Evolutionary conservation across 2,888 invertebrate genomes (phyloP), one percentile per base, ranked within the genome.

Genomic region (Drosophila subsilvestris): DNA sequence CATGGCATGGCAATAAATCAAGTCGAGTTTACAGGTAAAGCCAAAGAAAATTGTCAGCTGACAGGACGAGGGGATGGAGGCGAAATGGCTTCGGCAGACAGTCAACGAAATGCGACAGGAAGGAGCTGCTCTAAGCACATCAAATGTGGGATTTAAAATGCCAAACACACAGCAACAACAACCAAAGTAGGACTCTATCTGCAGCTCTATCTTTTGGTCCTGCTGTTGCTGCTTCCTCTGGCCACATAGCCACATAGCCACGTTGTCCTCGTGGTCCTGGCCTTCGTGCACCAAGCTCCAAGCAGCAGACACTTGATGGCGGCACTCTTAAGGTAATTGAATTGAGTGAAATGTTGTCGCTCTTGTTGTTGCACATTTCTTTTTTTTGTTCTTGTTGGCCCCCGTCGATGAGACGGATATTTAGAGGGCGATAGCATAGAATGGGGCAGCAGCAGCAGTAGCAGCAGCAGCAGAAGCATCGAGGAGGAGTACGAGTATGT

Each of bases 261-360:
- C 37, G 49, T 59, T 48, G 22, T 32, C 53, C 37, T 48, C 47
- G 60, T 63, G 45, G 57, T 37, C 25, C 43, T 60, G 47, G 61
- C 50, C 63, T 43, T 53, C 37, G 59, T 59, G 62, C 58, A 61
- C 37, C 44, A 2, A 27, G 27, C 27, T 65, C 45, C 51, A 47
- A 49, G 42, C 54, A 69, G 75, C 70, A 88, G 85, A 81, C 84
- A 86, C 87, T 85, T 81, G 84, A 86, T 74, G 78, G 75, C 76
- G 89, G 86, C 80, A 86, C 88, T 90, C 88, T 90, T 89, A 90
- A 82, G 86, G 80, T 89, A 90, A 90, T 90, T 90, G 90, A 90
- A 90, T 90, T 90, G 88, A 80, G 87, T 82, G 89, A 88, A 85
- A 85, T 83, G 85, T 83, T 86, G 87, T 78, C 76, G 75, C 71